phyloP scores from a whole-genome alignment of 2,888 invertebrate genomes.

The Drosophila meridiana region DNA sequence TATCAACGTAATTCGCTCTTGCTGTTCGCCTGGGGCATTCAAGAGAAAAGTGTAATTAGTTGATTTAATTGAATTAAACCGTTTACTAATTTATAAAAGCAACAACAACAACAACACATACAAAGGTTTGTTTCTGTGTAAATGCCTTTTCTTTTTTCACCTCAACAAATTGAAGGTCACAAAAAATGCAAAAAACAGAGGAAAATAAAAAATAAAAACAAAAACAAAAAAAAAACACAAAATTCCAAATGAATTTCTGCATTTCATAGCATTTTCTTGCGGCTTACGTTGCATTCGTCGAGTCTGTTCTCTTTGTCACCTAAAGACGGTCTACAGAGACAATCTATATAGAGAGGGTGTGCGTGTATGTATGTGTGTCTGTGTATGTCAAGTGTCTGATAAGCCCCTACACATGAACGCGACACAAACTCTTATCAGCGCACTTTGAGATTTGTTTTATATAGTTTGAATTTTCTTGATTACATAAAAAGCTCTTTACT shows the following conservation, averaged over 20 bases:
- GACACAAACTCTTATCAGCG: slow-evolving; percentile 38
- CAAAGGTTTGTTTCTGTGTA: slow-evolving; percentile 60
- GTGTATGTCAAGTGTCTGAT: slow-evolving; percentile 5
- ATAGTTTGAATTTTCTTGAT: slow-evolving; percentile 13
- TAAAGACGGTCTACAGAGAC: background rate
- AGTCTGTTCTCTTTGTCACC: slow-evolving; percentile 10
- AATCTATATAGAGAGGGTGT: background rate
- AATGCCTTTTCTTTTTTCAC: slow-evolving; percentile 22
- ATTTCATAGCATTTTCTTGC: slow-evolving; percentile 18
- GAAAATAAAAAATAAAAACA: background rate
- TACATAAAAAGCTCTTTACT: slow-evolving; percentile 35
- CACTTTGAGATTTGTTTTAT: slow-evolving; percentile 22
- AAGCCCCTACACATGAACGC: slow-evolving; percentile 17
- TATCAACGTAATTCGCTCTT: slow-evolving; percentile 12
- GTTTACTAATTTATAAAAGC: slow-evolving; percentile 6
- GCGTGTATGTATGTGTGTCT: slow-evolving; percentile 5
- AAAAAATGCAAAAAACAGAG: background rate
- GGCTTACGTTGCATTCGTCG: slow-evolving; percentile 11
- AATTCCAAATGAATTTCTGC: slow-evolving; percentile 17
- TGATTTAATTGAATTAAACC: slow-evolving; percentile 15
- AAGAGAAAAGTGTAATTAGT: slow-evolving; percentile 12
- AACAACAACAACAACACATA: background rate
- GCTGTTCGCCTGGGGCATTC: background rate
- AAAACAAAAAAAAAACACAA: slow-evolving; percentile 8
- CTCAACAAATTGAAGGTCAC: slow-evolving; percentile 55